Evolutionary conservation across 2,113 vertebrate genomes (phyloP).

Genomic region (Erythrocebus patas): DNA sequence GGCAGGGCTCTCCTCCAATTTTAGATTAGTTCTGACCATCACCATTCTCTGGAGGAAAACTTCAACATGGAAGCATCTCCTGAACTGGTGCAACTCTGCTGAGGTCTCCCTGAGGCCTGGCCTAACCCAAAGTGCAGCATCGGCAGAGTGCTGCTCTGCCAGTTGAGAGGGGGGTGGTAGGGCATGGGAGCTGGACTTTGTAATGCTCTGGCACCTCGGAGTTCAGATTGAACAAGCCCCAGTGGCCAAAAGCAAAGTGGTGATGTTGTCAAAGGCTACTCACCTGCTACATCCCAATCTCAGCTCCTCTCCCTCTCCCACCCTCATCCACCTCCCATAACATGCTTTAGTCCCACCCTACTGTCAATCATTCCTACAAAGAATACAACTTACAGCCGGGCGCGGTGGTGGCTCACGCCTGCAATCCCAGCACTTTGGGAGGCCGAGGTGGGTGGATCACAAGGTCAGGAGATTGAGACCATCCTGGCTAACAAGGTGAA

Average conservation of each 20-base stretch:
- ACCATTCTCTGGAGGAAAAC: neutral
- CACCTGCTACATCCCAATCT: neutral
- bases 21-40: neutral
- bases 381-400: neutral
- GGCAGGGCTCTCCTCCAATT: neutral
- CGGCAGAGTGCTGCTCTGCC: neutral
- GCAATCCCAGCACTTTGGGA: too few species aligned
- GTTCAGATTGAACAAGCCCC: neutral
- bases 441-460: too few species aligned
- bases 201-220: neutral
- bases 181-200: neutral
- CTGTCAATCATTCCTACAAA: neutral
- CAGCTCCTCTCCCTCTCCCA: neutral
- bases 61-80: neutral
- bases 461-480: too few species aligned
- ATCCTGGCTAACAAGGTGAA: too few species aligned
- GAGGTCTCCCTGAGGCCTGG: neutral
- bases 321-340: neutral
- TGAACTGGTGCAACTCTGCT: neutral
- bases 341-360: neutral
- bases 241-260: neutral
- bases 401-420: too few species aligned
- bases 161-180: accelerated
- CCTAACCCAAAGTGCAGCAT: neutral
- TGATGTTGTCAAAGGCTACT: neutral